A percentile compares a stretch with the other conserved stretches of the same genome.
These are phyloP conservation scores for Diarsia brunnea DNA, from an alignment of 2,888 invertebrate genomes.

Conservation along the genomic window DNA sequence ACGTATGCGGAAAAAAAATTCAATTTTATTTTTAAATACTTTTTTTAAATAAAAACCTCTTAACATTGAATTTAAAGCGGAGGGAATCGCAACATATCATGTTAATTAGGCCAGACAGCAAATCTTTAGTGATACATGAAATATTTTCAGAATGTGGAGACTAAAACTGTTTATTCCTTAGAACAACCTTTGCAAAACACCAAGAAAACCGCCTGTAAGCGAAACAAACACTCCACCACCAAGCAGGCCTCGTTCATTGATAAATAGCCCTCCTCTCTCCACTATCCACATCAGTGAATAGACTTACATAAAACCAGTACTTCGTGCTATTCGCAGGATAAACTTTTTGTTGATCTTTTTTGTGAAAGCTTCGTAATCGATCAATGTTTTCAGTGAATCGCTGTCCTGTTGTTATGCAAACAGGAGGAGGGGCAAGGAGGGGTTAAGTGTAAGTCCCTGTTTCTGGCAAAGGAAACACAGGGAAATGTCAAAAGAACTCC, in stretches of 20 bases:
- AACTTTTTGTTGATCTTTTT: slow-evolving; percentile 62
- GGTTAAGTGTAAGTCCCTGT: slow-evolving; percentile 25
- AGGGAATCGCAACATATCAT: not conserved
- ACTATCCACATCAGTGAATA: slow-evolving; percentile 45
- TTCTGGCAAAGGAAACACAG: slow-evolving; percentile 40
- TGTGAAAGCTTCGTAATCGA: slow-evolving; percentile 66
- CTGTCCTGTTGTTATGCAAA: slow-evolving; percentile 51
- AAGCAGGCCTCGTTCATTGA: slow-evolving; percentile 52
- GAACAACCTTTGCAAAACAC: slow-evolving; percentile 21
- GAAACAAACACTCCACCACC: slow-evolving; percentile 43
- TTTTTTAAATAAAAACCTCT: not conserved
- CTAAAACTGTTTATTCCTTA: slow-evolving; percentile 21
- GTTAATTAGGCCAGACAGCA: not conserved
- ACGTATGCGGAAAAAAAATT: no score
- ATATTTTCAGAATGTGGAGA: slow-evolving; percentile 10
- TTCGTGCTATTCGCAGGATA: slow-evolving; percentile 40
- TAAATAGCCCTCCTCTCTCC: slow-evolving; percentile 50
- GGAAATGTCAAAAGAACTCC: slow-evolving; percentile 23
- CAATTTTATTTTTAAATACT: no score
- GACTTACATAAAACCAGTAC: slow-evolving; percentile 51
- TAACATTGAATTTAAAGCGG: not conserved
- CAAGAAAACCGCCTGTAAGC: slow-evolving; percentile 36
- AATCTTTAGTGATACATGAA: not conserved
- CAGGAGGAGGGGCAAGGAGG: not conserved
- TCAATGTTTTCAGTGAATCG: slow-evolving; percentile 67